Evolutionary conservation across 2,113 vertebrate species (phyloP), one percentile per base, ranked within the genome.

Genomic region (Gadus chalcogrammus): DNA sequence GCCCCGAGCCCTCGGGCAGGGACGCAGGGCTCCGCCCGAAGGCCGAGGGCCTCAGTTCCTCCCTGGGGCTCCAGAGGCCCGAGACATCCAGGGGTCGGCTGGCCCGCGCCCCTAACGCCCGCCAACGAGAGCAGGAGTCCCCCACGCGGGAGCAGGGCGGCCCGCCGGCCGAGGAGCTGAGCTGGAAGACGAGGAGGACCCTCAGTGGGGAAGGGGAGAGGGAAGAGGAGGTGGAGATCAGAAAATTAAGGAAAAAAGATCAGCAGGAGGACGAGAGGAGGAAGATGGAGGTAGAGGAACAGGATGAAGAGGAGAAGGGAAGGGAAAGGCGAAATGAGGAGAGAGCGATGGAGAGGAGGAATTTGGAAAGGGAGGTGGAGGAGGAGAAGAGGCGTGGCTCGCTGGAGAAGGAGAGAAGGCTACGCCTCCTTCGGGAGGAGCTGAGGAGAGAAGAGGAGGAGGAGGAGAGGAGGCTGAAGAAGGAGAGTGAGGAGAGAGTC

Each of bases 401-500:
- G 61, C 77, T 82, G 22, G 75, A 58, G 0, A 77, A 76, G 60
- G 16, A 60, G 64, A 68, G 85, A 71, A 87, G 76, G 70, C 68
- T 82, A 64, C 81, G 78, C 71, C 87, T 69, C 5, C 72, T 91
- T 11, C 79, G 35, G 71, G 85, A 90, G 70, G 80, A 84, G 71
- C 72, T 90, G 74, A 77, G 63, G 72, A 83, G 55, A 27, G 77
- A 88, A 66, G 89, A 93, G 62, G 78, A 93, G 31, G 88, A 92
- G 53, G 91, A 93, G 83, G 79, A 82, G 62, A 79, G 62, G 69
- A 79, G 70, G 72, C 88, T 95, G 55, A 86, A 64, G 72, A 85
- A 89, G 81, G 92, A 92, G 60, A 91, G 92, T 2, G 87, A 93
- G n/a, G 74, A 90, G 64, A 82, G 85, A 73, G 84, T 96, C 76